Evolutionary conservation across 2,888 invertebrate genomes (phyloP).

Genomic region (Tipula lateralis): DNA sequence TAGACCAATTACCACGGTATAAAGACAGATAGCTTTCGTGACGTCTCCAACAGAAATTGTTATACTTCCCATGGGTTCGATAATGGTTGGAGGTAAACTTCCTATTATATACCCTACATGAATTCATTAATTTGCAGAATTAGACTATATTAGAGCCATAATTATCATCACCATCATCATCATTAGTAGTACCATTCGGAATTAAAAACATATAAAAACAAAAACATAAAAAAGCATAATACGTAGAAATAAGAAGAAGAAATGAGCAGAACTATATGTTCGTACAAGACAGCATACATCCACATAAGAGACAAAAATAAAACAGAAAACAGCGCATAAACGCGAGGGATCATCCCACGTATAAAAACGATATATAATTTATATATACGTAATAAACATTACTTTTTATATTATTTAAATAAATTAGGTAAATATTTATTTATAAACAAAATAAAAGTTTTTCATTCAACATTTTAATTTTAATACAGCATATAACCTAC

Average conservation of each 20-base stretch:
- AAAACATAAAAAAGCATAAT: not conserved
- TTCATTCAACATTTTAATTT: not conserved
- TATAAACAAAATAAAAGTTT: constrained; percentile 5
- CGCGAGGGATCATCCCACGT: not conserved
- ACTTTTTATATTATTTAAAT: not conserved
- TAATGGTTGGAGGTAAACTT: no score
- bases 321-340: not conserved
- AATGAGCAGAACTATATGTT: not conserved
- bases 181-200: not conserved
- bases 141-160: not conserved
- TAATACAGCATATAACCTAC: not conserved
- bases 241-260: not conserved
- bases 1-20: no score
- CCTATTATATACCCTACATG: no score
- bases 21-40: no score
- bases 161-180: not conserved
- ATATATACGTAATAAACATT: not conserved
- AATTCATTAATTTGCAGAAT: no score
- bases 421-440: not conserved
- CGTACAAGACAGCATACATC: not conserved
- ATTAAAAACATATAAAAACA: not conserved
- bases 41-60: no score
- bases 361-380: not conserved
- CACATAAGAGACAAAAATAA: not conserved
- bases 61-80: no score